phyloP scores from a whole-genome alignment of 2,113 vertebrate genomes.

The Onychostruthus taczanowskii region DNA sequence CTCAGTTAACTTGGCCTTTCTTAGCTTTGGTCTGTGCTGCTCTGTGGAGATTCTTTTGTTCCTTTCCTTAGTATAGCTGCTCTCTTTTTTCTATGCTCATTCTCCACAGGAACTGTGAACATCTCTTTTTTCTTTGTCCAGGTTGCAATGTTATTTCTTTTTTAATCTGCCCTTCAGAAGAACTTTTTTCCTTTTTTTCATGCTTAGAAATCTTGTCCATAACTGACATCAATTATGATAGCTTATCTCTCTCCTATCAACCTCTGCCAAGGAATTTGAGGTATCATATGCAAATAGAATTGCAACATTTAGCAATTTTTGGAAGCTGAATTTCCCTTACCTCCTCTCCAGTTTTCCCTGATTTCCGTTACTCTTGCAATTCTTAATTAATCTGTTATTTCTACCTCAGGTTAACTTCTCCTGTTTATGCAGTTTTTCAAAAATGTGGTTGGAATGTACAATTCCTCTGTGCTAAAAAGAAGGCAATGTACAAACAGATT shows the following conservation, averaged over 20 bases:
- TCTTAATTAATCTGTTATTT: neutral
- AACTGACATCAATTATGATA: neutral
- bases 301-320: neutral
- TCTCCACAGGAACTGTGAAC: neutral
- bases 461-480: neutral
- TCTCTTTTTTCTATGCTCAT: neutral
- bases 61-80: neutral
- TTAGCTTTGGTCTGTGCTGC: neutral
- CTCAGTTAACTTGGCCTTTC: neutral
- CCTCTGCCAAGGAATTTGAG: neutral
- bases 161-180: neutral
- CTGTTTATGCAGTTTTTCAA: neutral
- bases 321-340: neutral
- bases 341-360: neutral
- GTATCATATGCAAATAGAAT: neutral
- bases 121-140: neutral
- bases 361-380: neutral
- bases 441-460: neutral
- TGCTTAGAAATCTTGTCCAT: neutral
- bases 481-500: neutral
- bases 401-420: neutral
- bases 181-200: neutral
- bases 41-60: neutral
- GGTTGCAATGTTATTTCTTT: neutral
- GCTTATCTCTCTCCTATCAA: neutral